Conservation (phyloP, 1,140 invertebrate genomes). For the Pseudomyrmex cubaensis region DNA sequence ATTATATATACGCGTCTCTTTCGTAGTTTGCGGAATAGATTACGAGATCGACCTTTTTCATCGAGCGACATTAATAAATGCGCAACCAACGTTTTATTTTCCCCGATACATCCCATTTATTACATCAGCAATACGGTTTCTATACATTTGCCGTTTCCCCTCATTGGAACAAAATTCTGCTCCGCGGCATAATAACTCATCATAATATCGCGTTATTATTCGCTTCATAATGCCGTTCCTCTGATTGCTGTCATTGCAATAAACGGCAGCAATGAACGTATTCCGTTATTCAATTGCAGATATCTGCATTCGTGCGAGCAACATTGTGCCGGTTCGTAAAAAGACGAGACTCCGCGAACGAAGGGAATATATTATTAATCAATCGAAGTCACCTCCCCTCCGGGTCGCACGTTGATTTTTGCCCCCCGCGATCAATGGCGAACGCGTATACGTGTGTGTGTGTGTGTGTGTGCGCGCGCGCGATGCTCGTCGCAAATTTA, state of each 20-base stretch:
- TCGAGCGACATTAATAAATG: too few relatives aligned
- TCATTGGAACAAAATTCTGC: not conserved
- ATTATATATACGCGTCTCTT: too few relatives aligned
- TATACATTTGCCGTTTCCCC: not conserved
- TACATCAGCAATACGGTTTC: not conserved
- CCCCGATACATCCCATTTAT: too few relatives aligned
- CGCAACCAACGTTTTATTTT: too few relatives aligned
- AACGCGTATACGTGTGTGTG: too few relatives aligned
- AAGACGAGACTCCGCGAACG: constrained; percentile 21
- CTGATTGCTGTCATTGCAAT: constrained; percentile 24
- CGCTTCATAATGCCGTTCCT: constrained; percentile 29
- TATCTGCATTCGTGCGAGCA: constrained; percentile 36
- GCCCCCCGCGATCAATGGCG: constrained; percentile 30
- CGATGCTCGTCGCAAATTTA: constrained; percentile 62
- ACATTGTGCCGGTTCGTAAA: constrained; percentile 24
- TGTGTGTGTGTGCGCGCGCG: not conserved
- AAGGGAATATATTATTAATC: constrained; percentile 63
- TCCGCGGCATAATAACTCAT: constrained; percentile 17
- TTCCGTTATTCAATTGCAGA: constrained; percentile 35
- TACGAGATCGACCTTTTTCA: too few relatives aligned
- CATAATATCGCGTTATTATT: constrained; percentile 44
- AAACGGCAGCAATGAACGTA: constrained; percentile 17
- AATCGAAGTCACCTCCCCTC: not conserved
- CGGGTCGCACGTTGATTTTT: constrained; percentile 35
- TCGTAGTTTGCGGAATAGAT: too few relatives aligned